Evolutionary conservation across 2,888 invertebrate genomes (phyloP), one percentile per base, ranked within the genome.

Genomic region (Gymnosoma rotundatum): DNA sequence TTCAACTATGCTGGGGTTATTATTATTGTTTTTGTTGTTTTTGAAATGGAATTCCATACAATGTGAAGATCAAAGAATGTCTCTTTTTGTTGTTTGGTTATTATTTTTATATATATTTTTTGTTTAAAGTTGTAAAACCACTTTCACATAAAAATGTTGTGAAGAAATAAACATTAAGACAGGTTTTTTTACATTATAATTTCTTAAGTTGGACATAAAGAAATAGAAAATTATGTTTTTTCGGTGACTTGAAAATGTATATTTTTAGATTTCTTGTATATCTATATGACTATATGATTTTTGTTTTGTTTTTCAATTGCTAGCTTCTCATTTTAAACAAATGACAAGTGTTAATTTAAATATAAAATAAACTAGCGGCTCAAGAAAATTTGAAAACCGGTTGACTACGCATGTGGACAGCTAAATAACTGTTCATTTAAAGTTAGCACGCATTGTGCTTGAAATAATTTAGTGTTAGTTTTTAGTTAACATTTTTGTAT

Each of bases 51-150:
- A 78, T 78, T 69, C 56, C 70, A 56, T 45, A 42, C 36, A 67
- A 76, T 60, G 60, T 60, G 50, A 76, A 76, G 76, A 78, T 70
- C 63, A 70, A 69, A 61, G 63, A 70, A 78, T 56, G 25, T 61
- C 7, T 74, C 20, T 69, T 54, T 32, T 52, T 7, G 45, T 48
- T 74, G 73, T 58, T 74, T n/a, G 12, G 45, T 56, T 21, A 21
- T 74, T 52, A 18, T 50, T 32, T 32, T 32, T 1, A 32, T 32
- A 7, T 32, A 7, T 6, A 5, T 32, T 32, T 32, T 32, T 32
- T 70, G 16, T 60, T 58, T 74, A 76, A 69, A 81, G 76, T 84
- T 61, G 83, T 84, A 36, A 78, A 81, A 84, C 83, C 83, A 84
- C 83, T 84, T 84, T 84, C 83, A 84, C 83, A 78, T 73, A 58